Base-by-base conservation (phyloP, 1,140 invertebrate species). In the Bemisia tabaci region DNA sequence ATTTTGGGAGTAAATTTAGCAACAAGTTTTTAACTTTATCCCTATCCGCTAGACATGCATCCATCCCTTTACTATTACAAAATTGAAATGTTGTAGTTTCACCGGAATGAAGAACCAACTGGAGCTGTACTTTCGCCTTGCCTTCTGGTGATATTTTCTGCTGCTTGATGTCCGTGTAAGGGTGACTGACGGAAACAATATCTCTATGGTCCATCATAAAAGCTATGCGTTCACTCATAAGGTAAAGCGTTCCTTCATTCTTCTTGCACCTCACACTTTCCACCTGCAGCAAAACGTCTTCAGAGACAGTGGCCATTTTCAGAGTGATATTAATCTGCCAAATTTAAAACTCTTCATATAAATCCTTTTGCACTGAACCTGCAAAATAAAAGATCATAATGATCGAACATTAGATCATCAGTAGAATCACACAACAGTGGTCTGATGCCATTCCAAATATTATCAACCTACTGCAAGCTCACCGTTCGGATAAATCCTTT, bases 101-200 rank as follows among this genome's bases (percentile, higher is more conserved):
- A 25, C 92, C 91, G 82, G 95, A 92, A 74, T 97, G 90, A 68
- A 99, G 79, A 39, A 98, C 92, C 12, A 98, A 85, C 83, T 99
- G 97, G n/a, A 99, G 81, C 78, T 99, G 97, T 65, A 99, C 92
- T 82, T 99, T 98, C 24, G 94, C 87, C 81, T 99, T 99, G 12
- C 93, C 94, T 74, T 95, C 95, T 0, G 97, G 94, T 62, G 95
- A 98, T 72, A 99, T 98, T 80, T 98, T 97, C 83, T 99, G 97
- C 67, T 89, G 87, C 84, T 97, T 97, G 69, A 98, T 97, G 76
- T 98, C 95, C 61, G 90, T 87, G 82, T 96, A 98, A 76, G 90
- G 86, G 77, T 97, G 92, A 68, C 91, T 94, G 26, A 97, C 88
- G 9, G 89, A 88, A 48, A 97, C 93, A 1, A 88, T 92, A 72